Evolutionary conservation across 2,113 vertebrate species (phyloP), one percentile per base, ranked within the genome.

Genomic region (Heterotilapia buettikoferi): DNA sequence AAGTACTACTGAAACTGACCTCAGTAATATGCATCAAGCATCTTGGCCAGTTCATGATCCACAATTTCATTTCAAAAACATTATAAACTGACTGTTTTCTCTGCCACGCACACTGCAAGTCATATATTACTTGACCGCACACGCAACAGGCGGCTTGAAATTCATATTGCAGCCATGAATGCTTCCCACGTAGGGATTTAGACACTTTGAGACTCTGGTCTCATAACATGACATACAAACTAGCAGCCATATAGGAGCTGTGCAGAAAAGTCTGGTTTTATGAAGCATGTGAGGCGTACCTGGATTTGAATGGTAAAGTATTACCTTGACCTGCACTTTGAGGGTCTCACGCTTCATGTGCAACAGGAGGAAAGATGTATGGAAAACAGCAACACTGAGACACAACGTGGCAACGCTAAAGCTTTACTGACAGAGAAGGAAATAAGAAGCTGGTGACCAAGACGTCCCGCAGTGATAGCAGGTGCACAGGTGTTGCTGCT

Each of bases 401-500:
- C 53, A 76, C n/a, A 40, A 76, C 43, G 21, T 86, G 87, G 87
- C 90, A 18, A 6, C 3, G 1, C 61, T 80, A 85, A 84, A 86
- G 61, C 83, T 78, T 52, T 52, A 31, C 66, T 53, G 59, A 33
- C 38, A 18, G 80, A 8, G 38, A 81, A 80, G 36, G 47, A 71
- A 91, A 24, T 57, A 89, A 81, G 83, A 38, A 52, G 83, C 5
- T 5, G 73, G 52, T 4, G 89, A 82, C 80, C 73, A 76, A 59
- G 91, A 83, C 31, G 36, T 80, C 92, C 91, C 40, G 33, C 86
- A 3, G 93, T 10, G 85, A 56, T 6, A 61, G 85, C 82, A 86
- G 92, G 87, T 83, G 61, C 94, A 71, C 91, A 94, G 93, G 90
- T 93, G 94, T 88, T 92, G 92, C 89, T 87, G 88, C 78, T 90